Base-by-base conservation (phyloP, 2,888 invertebrate species). In the Callyntrura guangdongensis region DNA sequence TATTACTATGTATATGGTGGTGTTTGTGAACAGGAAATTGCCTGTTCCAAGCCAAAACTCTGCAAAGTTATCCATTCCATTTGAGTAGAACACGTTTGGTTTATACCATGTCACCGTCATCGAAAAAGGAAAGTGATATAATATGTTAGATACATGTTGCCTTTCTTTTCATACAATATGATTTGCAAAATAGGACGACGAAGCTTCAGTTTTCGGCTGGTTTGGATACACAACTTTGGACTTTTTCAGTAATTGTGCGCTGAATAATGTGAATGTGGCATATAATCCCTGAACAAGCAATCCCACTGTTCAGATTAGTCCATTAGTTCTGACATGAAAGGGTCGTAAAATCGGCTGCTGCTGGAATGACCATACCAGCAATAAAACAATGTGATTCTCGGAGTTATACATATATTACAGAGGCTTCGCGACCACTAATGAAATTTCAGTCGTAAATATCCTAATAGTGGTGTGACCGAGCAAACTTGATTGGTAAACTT, bases 401-500 rank as follows among this genome's bases (percentile, higher is more conserved):
- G 4, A 56, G 14, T 56, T 36, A 69, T 69, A 79, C 6, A 77
- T 22, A 64, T n/a, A n/a, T n/a, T n/a, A 47, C 14, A 69, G 20
- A 69, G 67, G 25, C 22, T 67, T 22, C 12, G 36, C 36, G 36
- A 47, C 84, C 22, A 36, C 82, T 88, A 88, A 88, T 88, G 82
- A 88, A 88, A 88, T 88, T 88, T 88, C 72, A 72, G 22, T 82
- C 83, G 82, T 82, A 83, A 88, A 88, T 88, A 88, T 74, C 88
- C 22, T 72, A 59, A 69, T 82, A 49, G 88, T 53, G 86, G 79
- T 59, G 25, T 79, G 79, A 79, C 79, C 79, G 53, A 4, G 53
- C 22, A 79, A 53, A 36, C 14, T 69, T 69, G 84, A 69, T 49
- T 84, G 27, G 45, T 45, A 61, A 45, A n/a, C 12, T 61, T 47